phyloP scores from a whole-genome alignment of 2,888 invertebrate genomes.

The Caenorhabditis becei region DNA sequence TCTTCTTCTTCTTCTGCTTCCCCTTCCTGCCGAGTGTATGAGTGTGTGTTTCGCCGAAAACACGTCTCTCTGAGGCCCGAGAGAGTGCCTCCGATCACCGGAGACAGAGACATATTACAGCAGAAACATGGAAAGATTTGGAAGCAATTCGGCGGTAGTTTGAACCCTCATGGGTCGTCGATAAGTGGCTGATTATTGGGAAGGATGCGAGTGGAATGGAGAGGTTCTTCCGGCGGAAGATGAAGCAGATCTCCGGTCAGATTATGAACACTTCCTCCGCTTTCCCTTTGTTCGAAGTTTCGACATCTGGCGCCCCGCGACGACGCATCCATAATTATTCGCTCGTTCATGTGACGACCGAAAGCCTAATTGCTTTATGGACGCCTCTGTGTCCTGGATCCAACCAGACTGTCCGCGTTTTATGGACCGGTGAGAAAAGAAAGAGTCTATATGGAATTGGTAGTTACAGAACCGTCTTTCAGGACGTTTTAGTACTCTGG shows the following conservation, averaged over 20 bases:
- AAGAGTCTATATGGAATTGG: too few relatives aligned
- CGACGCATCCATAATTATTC: conserved; percentile 45
- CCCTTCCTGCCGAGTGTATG: conserved; percentile 9
- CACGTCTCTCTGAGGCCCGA: conserved; percentile 16
- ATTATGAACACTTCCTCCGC: conserved; percentile 27
- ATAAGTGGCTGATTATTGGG: conserved; percentile 8
- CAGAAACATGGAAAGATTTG: conserved; percentile 54
- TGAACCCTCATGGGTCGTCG: neutral
- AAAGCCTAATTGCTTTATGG: conserved; percentile 51
- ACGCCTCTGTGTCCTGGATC: neutral
- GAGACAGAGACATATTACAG: conserved; percentile 50
- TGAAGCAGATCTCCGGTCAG: conserved; percentile 29
- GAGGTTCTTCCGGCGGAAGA: conserved; percentile 9
- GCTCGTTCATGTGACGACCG: conserved; percentile 37
- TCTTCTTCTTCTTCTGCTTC: conserved; percentile 20
- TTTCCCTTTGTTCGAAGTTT: conserved; percentile 20
- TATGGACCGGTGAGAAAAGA: neutral
- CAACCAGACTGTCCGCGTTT: neutral
- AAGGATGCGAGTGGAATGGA: neutral
- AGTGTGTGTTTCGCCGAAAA: conserved; percentile 51
- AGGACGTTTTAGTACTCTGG: too few relatives aligned
- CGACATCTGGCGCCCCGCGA: conserved; percentile 33
- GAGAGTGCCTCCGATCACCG: conserved; percentile 5
- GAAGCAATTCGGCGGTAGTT: conserved; percentile 28
- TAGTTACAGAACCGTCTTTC: too few relatives aligned